Base-by-base conservation (phyloP, 2,113 vertebrate genomes). In the Coturnix japonica region DNA sequence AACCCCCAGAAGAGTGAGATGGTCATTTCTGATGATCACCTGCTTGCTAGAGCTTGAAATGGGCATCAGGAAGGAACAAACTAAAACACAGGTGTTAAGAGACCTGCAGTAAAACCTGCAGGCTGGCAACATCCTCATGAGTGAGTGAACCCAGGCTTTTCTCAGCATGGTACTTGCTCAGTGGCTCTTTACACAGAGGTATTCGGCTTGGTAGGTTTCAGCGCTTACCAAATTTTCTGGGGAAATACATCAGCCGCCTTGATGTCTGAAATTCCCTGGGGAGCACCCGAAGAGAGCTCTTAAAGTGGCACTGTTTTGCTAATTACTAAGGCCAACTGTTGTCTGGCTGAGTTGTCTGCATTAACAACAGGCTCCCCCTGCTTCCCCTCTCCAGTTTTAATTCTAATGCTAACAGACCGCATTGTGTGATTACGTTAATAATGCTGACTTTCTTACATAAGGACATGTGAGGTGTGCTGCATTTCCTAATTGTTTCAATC, bases 341-440 rank as follows among this genome's bases (percentile, higher is more conserved):
- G 93, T 95, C 94, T 97, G 94, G 77, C 88, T 95, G 95, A 93
- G 91, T 89, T 81, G 61, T 82, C 49, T 74, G 56, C 85, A 56
- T 76, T 93, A 95, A 95, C 72, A 94, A 95, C 25, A 18, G 57
- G 41, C 79, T 93, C 78, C 67, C 83, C 86, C 92, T 93, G 63
- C 35, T 65, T 93, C 35, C 39, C 33, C 76, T 59, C 72, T 51
- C 81, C 85, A 88, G 67, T 96, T 96, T 92, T 95, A 94, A 89
- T 97, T 85, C 84, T 71, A 71, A 91, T 94, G 92, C 92, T 96
- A 91, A 92, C 89, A 67, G 93, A 97, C 93, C 91, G 83, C 94
- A 79, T 91, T 95, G 94, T 95, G 94, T 94, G 96, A 96, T 97
- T 97, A 97, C 96, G 96, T 91, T 97, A 96, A 97, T 97, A 89